Percentiles rank a stretch among this genome's conserved stretches.
phyloP scores from a whole-genome alignment of 2,888 invertebrate genomes.

The Stenurella melanura region DNA sequence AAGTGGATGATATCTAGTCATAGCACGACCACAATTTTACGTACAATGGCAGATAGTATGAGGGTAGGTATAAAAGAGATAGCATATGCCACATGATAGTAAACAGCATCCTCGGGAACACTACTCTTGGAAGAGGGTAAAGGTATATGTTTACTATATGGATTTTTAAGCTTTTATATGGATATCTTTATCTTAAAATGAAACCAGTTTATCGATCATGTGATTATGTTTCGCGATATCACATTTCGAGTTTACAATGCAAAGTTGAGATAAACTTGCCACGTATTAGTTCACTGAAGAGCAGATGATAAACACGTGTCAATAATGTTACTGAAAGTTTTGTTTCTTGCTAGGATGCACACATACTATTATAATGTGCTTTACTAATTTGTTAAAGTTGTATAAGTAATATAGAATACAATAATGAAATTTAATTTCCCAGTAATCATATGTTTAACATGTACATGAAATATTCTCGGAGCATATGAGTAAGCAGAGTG shows the following conservation, averaged over 20 bases:
- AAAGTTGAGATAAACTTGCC: neutral
- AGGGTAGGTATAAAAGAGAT: conserved; percentile 19
- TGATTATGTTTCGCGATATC: conserved; percentile 12
- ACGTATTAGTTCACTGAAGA: neutral
- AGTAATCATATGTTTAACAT: too few species aligned
- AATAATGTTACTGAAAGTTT: too few species aligned
- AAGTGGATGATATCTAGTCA: conserved; percentile 30
- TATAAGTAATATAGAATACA: too few species aligned
- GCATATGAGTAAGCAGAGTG: too few species aligned
- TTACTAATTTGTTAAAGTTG: too few species aligned
- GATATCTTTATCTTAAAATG: conserved; percentile 14
- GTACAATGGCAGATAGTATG: conserved; percentile 29
- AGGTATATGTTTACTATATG: conserved; percentile 17
- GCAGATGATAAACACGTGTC: neutral
- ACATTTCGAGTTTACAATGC: conserved; percentile 15
- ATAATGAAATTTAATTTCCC: too few species aligned
- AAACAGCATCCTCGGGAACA: conserved; percentile 21
- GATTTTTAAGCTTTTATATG: conserved; percentile 21
- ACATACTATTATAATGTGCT: too few species aligned
- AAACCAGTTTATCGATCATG: conserved; percentile 29
- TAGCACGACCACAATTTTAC: conserved; percentile 33
- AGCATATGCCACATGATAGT: conserved; percentile 27
- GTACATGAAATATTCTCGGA: too few species aligned
- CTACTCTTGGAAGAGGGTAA: neutral
- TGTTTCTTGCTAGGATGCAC: too few species aligned